Base-by-base conservation (phyloP, 2,888 invertebrate species). In the Melanchra persicariae region DNA sequence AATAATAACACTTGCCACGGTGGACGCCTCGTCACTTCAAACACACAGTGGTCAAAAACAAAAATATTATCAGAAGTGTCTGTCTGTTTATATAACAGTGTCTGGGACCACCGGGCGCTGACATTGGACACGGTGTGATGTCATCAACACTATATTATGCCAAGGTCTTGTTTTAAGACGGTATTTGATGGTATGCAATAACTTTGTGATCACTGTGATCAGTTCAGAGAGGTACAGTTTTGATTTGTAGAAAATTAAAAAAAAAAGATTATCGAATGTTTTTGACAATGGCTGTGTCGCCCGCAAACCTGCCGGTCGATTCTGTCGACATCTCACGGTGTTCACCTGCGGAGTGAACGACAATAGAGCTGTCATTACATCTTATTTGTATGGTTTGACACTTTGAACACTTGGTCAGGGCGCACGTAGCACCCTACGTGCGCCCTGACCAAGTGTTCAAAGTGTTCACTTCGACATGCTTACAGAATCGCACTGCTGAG, bases 1-100 rank as follows among this genome's bases (percentile, higher is more conserved):
- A 62, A 70, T 74, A 74, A 65, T 54, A 62, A 59, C 34, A 81
- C 24, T 55, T 74, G n/a, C 30, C 34, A 40, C 59, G 65, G 77
- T 47, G 54, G n/a, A 52, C 40, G 54, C 63, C 57, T 67, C 59
- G 59, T 6, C 60, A 34, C 30, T 59, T 51, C 57, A 74, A 74
- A 55, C 64, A 82, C 68, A 61, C 70, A 81, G 77, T 85, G 83
- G 73, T 83, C 79, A 82, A 85, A 86, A 85, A 86, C 84, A 87
- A 85, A 85, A 87, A 88, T 88, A 86, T 88, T 87, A 88, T 88
- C 85, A 78, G 65, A 71, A 63, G 49, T 70, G 61, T 54, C 81
- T 49, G 51, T n/a, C 37, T 87, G 89, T 88, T 88, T 88, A 86
- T 82, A 79, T 72, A 85, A 86, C 84, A 79, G 69, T 63, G 73